Evolutionary conservation across 2,888 invertebrate genomes (phyloP).

Genomic region (Cephus rjabovi): DNA sequence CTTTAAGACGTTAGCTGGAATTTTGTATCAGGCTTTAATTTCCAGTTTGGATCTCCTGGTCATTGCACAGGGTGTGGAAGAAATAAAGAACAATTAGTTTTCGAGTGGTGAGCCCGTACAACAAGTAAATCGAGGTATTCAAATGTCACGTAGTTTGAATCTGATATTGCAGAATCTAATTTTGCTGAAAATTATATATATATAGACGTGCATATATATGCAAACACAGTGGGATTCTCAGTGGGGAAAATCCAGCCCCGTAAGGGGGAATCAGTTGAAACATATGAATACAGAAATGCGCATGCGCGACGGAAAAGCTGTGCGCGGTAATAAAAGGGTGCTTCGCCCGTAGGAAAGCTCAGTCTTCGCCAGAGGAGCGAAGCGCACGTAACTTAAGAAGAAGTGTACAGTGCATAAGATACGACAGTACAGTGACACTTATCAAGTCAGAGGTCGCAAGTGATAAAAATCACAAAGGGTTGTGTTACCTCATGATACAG

Average conservation of each 20-base stretch:
- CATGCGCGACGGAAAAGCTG: background rate
- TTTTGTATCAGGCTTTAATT: background rate
- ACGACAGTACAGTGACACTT: background rate
- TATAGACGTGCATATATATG: background rate
- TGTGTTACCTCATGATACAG: background rate
- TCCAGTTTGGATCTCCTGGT: too few species aligned
- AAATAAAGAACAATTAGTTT: background rate
- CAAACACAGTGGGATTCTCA: background rate
- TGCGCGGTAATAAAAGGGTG: background rate
- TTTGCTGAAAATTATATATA: background rate
- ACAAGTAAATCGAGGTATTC: background rate
- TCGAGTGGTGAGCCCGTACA: background rate
- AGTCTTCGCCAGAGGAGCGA: background rate
- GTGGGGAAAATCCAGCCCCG: background rate
- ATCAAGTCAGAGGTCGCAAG: background rate
- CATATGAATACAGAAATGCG: background rate
- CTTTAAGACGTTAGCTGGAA: background rate
- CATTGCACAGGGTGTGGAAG: too few species aligned
- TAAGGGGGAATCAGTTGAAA: background rate
- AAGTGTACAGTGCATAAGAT: background rate
- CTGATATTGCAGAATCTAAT: too few species aligned
- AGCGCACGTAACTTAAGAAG: background rate
- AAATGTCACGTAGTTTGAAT: background rate
- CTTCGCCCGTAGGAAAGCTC: background rate
- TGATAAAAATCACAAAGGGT: background rate